Conservation (phyloP, 2,797 vertebrate species). For the Sylvia borin region DNA sequence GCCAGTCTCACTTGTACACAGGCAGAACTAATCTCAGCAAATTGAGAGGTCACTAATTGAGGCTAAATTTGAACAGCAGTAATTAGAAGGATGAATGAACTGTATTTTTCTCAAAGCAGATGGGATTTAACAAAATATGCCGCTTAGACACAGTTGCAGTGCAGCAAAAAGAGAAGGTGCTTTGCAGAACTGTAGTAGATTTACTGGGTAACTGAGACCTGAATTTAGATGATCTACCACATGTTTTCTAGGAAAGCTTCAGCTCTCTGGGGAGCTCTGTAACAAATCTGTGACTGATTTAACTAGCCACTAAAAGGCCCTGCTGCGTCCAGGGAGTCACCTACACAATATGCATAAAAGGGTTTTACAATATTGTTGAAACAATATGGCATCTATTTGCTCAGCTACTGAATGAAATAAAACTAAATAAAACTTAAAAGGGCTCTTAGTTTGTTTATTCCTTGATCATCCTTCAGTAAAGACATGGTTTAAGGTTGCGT, state of each 20-base stretch:
- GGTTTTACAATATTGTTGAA: neutral
- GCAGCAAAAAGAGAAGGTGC: neutral
- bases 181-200: neutral
- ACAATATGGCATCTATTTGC: neutral
- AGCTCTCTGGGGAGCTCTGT: neutral
- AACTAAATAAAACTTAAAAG: neutral
- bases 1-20: neutral
- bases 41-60: constrained; percentile 11
- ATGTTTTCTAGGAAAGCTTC: constrained; percentile 19
- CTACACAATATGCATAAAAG: neutral
- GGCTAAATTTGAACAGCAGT: constrained; percentile 9
- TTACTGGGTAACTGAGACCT: neutral
- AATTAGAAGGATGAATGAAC: constrained; percentile 31
- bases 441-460: neutral
- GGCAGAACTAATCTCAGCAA: constrained; percentile 28
- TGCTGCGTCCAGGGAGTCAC: neutral
- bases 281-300: neutral
- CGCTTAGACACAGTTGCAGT: neutral
- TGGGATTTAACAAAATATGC: constrained; percentile 32
- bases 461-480: neutral
- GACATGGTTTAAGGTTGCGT: neutral
- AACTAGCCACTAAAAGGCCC: neutral
- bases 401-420: neutral
- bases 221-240: neutral
- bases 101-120: constrained; percentile 13